Evolutionary conservation across 2,888 invertebrate species (phyloP).

Genomic region (Amphipyra tragopoginis): DNA sequence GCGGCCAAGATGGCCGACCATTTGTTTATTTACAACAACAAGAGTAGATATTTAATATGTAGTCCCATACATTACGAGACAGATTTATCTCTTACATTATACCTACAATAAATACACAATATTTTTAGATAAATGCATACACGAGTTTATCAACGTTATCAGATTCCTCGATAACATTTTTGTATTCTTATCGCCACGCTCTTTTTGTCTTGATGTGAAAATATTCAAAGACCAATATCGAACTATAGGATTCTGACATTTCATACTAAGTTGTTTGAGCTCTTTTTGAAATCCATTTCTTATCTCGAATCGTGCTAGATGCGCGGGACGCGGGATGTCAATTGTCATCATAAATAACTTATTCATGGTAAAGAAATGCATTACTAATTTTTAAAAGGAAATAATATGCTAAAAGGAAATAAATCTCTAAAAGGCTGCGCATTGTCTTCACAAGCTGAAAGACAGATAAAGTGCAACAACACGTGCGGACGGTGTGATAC

Average conservation of each 20-base stretch:
- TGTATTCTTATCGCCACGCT: conserved; percentile 14
- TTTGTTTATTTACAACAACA: conserved; percentile 83
- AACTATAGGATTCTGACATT: neutral
- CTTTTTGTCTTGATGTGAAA: conserved; percentile 3
- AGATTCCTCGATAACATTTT: conserved; percentile 34
- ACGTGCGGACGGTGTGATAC: conserved; percentile 63
- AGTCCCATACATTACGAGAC: conserved; percentile 34
- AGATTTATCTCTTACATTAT: conserved; percentile 36
- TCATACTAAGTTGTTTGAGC: neutral
- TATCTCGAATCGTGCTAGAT: neutral
- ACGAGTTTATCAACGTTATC: conserved; percentile 40
- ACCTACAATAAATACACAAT: conserved; percentile 16
- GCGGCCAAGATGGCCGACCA: conserved; percentile 78
- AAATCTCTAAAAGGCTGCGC: conserved; percentile 32
- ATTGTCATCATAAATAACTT: neutral
- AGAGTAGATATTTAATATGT: conserved; percentile 51
- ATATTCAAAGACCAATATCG: neutral
- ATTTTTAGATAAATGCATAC: conserved; percentile 18
- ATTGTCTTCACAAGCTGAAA: conserved; percentile 36
- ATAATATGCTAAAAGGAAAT: conserved; percentile 40
- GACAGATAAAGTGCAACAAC: conserved; percentile 32
- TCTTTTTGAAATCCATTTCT: neutral
- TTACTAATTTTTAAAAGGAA: conserved; percentile 21
- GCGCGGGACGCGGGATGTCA: neutral
- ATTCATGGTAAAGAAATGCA: conserved; percentile 31